Conservation (phyloP, 23 tunicate species). For the Aplidium turbinatum region DNA sequence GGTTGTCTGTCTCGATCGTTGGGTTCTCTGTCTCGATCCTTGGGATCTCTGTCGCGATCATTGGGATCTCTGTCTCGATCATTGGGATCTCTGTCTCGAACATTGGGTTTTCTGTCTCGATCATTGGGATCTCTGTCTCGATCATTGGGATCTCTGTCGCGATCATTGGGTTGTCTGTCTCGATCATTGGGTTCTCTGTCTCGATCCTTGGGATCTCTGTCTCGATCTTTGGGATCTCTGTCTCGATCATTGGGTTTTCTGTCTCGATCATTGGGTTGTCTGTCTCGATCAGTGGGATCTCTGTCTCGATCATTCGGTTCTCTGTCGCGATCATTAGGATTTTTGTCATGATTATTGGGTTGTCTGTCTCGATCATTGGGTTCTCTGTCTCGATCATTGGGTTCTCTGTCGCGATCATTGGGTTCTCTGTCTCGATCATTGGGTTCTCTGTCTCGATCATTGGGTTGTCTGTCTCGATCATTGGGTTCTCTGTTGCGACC, state of each 20-base stretch:
- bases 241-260: not conserved
- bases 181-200: not conserved
- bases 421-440: not conserved
- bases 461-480: not conserved
- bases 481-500: not conserved
- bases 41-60: not conserved
- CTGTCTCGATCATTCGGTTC: constrained; percentile 1
- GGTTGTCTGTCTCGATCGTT: not conserved
- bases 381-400: not conserved
- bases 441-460: not conserved
- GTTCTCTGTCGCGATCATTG: not conserved
- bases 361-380: constrained; percentile 2
- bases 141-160: not conserved
- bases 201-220: not conserved
- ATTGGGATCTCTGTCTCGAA: not conserved
- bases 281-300: not conserved
- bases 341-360: not conserved
- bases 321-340: not conserved
- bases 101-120: not conserved
- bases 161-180: not conserved
- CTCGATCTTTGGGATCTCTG: constrained; percentile 10
- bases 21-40: not conserved
- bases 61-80: not conserved
- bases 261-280: not conserved
- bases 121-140: not conserved